These are phyloP conservation scores for Enteromius viviparus DNA, from an alignment of 2,797 vertebrate species.

Conservation along the genomic window DNA sequence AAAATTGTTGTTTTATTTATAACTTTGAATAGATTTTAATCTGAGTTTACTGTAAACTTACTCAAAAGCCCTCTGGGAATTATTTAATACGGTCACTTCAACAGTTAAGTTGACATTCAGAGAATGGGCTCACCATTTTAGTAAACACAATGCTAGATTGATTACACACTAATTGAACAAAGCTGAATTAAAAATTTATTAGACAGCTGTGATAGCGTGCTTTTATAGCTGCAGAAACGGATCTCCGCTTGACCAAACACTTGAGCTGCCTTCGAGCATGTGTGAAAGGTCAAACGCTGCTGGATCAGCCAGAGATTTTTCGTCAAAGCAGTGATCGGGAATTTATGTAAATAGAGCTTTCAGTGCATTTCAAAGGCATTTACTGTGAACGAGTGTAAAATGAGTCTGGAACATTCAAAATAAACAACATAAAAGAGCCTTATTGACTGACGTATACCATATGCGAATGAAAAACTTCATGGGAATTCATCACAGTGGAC, in stretches of 20 bases:
- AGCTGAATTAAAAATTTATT: constrained; percentile 90
- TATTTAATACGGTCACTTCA: constrained; percentile 79
- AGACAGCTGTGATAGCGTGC: constrained; percentile 73
- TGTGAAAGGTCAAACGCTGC: constrained; percentile 71
- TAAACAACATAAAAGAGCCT: constrained; percentile 26
- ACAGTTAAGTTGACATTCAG: constrained; percentile 78
- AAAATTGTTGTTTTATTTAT: no score
- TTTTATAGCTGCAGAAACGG: constrained; percentile 72
- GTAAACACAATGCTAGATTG: constrained; percentile 87
- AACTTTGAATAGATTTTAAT: no score
- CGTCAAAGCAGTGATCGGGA: constrained; percentile 67
- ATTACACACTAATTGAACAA: constrained; percentile 84
- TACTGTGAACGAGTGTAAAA: neutral
- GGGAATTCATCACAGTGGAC: constrained; percentile 12
- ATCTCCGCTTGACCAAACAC: constrained; percentile 76
- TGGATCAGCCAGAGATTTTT: constrained; percentile 59
- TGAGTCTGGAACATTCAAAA: neutral
- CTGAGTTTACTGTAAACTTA: constrained; percentile 64
- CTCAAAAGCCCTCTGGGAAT: constrained; percentile 76
- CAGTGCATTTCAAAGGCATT: constrained; percentile 10
- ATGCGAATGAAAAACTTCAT: constrained; percentile 21
- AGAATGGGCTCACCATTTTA: constrained; percentile 71
- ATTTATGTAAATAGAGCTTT: constrained; percentile 61
- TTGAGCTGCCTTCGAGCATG: constrained; percentile 69
- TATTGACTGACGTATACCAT: constrained; percentile 33